phyloP scores from a whole-genome alignment of 2,888 invertebrate genomes.

The Ormyrus labotus region DNA sequence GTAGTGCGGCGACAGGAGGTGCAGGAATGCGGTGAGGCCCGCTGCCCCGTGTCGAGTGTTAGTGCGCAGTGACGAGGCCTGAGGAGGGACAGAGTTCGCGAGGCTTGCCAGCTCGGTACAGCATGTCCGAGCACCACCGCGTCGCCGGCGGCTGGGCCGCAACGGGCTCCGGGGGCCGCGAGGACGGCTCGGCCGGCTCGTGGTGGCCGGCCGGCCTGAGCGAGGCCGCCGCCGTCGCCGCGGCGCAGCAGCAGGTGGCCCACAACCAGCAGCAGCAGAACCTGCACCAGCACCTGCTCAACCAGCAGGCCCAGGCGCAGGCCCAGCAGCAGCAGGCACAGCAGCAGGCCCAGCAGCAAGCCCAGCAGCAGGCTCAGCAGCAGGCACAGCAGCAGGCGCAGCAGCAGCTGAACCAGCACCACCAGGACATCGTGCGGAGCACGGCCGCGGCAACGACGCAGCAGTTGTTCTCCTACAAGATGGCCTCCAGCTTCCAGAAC shows the following conservation, averaged over 20 bases:
- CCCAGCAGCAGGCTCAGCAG: conserved; percentile 71
- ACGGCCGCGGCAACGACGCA: conserved; percentile 81
- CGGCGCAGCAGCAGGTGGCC: conserved; percentile 70
- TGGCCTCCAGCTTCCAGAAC: conserved; percentile 89
- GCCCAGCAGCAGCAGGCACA: conserved; percentile 70
- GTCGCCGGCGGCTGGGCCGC: conserved; percentile 80
- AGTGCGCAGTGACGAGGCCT: too few relatives aligned
- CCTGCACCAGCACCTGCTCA: conserved; percentile 59
- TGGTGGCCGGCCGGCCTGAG: conserved; percentile 76
- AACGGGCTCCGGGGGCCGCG: conserved; percentile 75
- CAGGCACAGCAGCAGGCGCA: conserved; percentile 73
- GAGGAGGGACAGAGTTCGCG: too few relatives aligned
- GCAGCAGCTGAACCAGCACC: conserved; percentile 72
- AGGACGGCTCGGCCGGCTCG: conserved; percentile 78
- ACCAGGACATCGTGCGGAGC: conserved; percentile 78
- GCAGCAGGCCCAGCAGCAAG: conserved; percentile 72
- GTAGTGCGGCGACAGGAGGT: neutral
- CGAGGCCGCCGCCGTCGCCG: conserved; percentile 64
- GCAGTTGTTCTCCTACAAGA: conserved; percentile 90
- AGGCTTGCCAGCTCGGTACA: conserved; percentile 25
- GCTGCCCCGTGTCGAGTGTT: neutral
- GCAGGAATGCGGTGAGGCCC: neutral
- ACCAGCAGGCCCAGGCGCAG: conserved; percentile 73
- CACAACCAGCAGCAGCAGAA: conserved; percentile 68
- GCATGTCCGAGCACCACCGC: conserved; percentile 82